A percentile compares a stretch with the other conserved stretches of the same genome.
Conservation (phyloP, 2,797 vertebrate species). For the Nannoperca australis region DNA sequence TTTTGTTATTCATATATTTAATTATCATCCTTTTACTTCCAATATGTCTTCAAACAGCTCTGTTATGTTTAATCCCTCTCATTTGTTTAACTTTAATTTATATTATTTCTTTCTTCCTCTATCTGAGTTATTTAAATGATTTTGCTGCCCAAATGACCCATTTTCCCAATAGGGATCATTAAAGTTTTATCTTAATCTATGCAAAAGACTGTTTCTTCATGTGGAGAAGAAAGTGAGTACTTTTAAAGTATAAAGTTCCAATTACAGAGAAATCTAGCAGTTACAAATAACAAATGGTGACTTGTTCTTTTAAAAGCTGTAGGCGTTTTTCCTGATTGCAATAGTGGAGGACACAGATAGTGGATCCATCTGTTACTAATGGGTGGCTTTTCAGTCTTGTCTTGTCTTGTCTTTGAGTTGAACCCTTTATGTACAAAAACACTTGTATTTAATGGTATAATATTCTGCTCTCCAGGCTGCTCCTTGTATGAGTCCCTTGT, state of each 20-base stretch:
- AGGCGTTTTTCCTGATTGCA: background rate
- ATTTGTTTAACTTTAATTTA: constrained; percentile 42
- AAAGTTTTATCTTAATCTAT: constrained; percentile 49
- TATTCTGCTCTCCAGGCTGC: background rate
- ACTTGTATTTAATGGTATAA: background rate
- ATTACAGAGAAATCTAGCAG: constrained; percentile 29
- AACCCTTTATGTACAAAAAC: background rate
- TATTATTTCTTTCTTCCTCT: constrained; percentile 14
- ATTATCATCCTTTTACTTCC: constrained; percentile 3
- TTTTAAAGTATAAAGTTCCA: constrained; percentile 18
- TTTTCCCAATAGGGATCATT: constrained; percentile 52
- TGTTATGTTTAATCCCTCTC: constrained; percentile 29
- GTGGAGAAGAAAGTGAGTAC: background rate
- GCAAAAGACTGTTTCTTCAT: constrained; percentile 18
- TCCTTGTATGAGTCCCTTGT: background rate
- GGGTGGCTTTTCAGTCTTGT: background rate
- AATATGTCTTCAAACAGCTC: constrained; percentile 13
- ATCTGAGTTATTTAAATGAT: constrained; percentile 26
- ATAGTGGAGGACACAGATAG: background rate
- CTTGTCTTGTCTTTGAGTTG: background rate
- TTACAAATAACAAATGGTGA: background rate
- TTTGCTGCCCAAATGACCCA: constrained; percentile 41
- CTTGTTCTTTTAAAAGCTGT: constrained; percentile 3
- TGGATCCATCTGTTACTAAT: background rate
- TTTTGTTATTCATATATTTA: constrained; percentile 15